Conservation (phyloP, 2,797 vertebrate species). For the Mastacembelus armatus region DNA sequence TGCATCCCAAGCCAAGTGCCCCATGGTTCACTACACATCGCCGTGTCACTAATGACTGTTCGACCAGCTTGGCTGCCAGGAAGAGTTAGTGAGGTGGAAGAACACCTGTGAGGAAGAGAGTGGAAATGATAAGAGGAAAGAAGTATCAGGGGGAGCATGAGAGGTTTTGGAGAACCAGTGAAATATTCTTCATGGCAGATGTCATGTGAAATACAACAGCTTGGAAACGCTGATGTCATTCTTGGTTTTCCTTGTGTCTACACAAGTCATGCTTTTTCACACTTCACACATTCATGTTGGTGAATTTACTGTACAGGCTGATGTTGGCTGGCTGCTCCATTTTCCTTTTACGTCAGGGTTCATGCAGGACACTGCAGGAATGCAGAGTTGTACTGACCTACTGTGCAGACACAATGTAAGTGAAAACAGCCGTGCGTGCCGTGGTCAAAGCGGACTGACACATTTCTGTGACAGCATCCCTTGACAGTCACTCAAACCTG, state of each 20-base stretch:
- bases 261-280: constrained; percentile 40
- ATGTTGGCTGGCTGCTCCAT: constrained; percentile 36
- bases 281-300: constrained; percentile 13
- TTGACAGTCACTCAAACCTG: constrained; percentile 64
- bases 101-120: constrained; percentile 38
- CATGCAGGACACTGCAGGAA: constrained; percentile 54
- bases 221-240: constrained; percentile 67
- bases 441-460: constrained; percentile 51
- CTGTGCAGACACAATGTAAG: constrained; percentile 31
- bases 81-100: neutral
- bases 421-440: constrained; percentile 22
- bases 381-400: constrained; percentile 52
- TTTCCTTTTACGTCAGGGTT: constrained; percentile 35
- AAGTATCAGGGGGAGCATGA: neutral
- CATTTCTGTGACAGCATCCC: constrained; percentile 60
- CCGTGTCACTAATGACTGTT: constrained; percentile 3
- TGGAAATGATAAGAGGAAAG: neutral
- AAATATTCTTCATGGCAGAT: constrained; percentile 32
- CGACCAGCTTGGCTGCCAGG: neutral
- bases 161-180: constrained; percentile 25
- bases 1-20: constrained; percentile 11
- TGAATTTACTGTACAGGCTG: constrained; percentile 31
- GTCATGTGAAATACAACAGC: constrained; percentile 55
- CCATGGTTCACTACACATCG: constrained; percentile 3
- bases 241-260: constrained; percentile 27